Base-by-base conservation (phyloP, 2,113 vertebrate genomes). In the Lontra canadensis region DNA sequence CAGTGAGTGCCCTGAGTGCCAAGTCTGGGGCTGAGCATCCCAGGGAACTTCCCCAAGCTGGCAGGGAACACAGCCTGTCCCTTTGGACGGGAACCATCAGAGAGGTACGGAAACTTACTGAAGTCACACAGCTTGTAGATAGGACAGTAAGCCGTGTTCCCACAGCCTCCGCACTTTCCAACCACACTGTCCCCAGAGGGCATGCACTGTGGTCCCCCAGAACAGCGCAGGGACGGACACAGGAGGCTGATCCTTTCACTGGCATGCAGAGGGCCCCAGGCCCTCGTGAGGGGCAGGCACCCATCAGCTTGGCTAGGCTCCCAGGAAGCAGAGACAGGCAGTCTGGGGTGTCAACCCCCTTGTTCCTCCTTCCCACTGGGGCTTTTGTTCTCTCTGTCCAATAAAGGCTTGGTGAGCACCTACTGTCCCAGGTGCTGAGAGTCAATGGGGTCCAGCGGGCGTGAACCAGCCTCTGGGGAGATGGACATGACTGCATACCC, bases 31-130 rank as follows among this genome's bases (percentile, higher is more conserved):
- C 13, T 4, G 26, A 13, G 42, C 17, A 13, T 0, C 10, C 20
- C 14, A n/a, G 34, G 25, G 31, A 1, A 0, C 18, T 20, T 13
- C 63, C 14, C 1, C 1, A 13, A 52, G 63, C 3, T 0, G 23
- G 17, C 1, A 17, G 57, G 42, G 20, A 13, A 10, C 34, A 11
- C 5, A 4, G 0, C 9, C 23, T 3, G 6, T 25, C 5, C 34
- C n/a, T 52, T 14, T 42, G 1, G n/a, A 26, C 0, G 52, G 63
- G 25, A 20, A 5, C 31, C 17, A 25, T 34, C 47, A 12, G 57
- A 10, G 65, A 49, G 34, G 47, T 15, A 4, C 0, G 34, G 31
- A 1, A 0, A 3, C 63, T 29, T 6, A 39, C 63, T 1, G n/a
- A 7, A 55, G 15, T 2, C 67, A 10, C n/a, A 0, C 4, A 2